These are phyloP conservation scores for Penaeus vannamei DNA, from an alignment of 1,140 invertebrate genomes.

Conservation along the genomic window DNA sequence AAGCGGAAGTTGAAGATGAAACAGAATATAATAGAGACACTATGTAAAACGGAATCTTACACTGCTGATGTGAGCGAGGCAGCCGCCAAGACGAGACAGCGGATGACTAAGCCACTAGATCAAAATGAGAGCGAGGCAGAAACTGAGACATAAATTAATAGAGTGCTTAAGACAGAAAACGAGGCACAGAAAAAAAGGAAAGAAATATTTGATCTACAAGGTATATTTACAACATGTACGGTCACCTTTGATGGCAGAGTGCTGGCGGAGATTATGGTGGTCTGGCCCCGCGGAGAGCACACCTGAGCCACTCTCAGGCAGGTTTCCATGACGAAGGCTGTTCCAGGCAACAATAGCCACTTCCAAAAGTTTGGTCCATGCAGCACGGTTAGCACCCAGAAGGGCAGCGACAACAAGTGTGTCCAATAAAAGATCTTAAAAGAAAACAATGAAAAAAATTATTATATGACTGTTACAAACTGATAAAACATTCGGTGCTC, in stretches of 20 bases:
- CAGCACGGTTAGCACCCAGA: slow-evolving; percentile 88
- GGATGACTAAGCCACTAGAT: too few relatives aligned
- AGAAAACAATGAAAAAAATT: neutral
- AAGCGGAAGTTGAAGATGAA: too few relatives aligned
- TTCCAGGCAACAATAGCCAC: slow-evolving; percentile 90
- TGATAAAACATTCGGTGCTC: neutral
- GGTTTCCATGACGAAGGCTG: slow-evolving; percentile 86
- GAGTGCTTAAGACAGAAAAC: too few relatives aligned
- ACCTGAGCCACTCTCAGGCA: slow-evolving; percentile 75
- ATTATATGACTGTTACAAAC: too few relatives aligned
- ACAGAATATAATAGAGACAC: too few relatives aligned
- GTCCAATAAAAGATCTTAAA: slow-evolving; percentile 94
- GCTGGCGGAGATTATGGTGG: slow-evolving; percentile 81
- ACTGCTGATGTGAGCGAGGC: too few relatives aligned
- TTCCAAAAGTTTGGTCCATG: slow-evolving; percentile 96
- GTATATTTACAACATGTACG: neutral
- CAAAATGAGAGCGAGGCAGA: too few relatives aligned
- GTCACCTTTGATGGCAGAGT: slow-evolving; percentile 84
- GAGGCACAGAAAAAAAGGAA: too few relatives aligned
- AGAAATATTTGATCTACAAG: neutral
- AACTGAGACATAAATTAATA: too few relatives aligned
- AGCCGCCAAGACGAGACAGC: too few relatives aligned
- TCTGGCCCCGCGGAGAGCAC: slow-evolving; percentile 73
- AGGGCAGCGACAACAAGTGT: slow-evolving; percentile 91
- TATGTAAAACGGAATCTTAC: too few relatives aligned